Conservation (phyloP, 2,797 vertebrate genomes). For the Numenius phaeopus region DNA sequence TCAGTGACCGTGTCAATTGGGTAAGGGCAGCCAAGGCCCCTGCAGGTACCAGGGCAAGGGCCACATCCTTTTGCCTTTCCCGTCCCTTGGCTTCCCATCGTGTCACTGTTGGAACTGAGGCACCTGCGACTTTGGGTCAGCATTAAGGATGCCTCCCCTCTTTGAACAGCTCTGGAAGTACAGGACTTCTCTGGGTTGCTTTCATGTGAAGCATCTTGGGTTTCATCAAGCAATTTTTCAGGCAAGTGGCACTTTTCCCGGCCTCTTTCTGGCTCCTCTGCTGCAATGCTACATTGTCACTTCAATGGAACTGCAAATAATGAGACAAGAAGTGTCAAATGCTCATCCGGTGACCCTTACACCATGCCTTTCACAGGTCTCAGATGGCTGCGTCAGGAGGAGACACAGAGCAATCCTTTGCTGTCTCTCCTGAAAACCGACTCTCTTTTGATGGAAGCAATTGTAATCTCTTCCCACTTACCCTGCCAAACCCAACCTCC, state of each 20-base stretch:
- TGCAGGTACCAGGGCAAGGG: rapidly evolving
- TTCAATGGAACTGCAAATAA: conserved; percentile 2
- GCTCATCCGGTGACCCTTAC: background rate
- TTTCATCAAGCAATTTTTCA: background rate
- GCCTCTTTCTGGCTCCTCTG: background rate
- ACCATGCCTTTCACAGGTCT: background rate
- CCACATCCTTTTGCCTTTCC: background rate
- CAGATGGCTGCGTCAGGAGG: background rate
- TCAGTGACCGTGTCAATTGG: background rate
- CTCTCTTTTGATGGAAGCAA: conserved; percentile 1
- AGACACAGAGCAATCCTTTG: background rate
- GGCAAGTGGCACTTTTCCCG: background rate
- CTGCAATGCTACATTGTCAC: background rate
- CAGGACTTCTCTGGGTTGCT: background rate
- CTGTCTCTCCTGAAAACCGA: background rate
- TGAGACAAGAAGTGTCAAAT: background rate
- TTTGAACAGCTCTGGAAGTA: background rate
- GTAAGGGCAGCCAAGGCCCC: background rate
- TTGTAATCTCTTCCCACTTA: background rate
- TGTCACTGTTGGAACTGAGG: background rate
- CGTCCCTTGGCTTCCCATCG: background rate
- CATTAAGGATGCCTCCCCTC: background rate
- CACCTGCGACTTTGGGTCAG: background rate
- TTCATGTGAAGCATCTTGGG: background rate
- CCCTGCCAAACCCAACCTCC: background rate